Conservation (phyloP, 2,888 invertebrate genomes). For the Marronus borbonicus region DNA sequence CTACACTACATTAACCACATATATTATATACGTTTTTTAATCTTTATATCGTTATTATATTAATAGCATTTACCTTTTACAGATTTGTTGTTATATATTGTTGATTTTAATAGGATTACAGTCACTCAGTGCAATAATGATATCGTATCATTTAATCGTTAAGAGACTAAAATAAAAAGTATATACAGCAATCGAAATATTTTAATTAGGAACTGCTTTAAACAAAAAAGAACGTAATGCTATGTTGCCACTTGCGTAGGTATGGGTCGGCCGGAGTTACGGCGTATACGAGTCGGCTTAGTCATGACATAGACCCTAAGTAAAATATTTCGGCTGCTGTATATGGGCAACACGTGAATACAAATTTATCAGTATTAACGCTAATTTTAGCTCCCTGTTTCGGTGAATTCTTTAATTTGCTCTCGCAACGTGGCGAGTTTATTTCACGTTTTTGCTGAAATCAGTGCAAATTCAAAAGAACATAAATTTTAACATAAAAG, state of each 20-base stretch:
- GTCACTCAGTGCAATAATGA: conserved; percentile 28
- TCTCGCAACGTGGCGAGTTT: background rate
- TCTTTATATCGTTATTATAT: conserved; percentile 30
- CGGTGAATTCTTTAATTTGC: background rate
- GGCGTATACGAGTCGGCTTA: too few relatives aligned
- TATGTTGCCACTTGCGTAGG: too few relatives aligned
- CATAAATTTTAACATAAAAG: conserved; percentile 16
- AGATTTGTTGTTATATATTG: conserved; percentile 41
- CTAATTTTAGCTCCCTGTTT: background rate
- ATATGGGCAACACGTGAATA: background rate
- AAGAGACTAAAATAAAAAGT: background rate
- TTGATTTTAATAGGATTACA: conserved; percentile 24
- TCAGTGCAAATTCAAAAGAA: conserved; percentile 23
- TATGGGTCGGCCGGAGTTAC: too few relatives aligned
- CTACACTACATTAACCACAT: conserved; percentile 3
- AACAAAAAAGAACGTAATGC: too few relatives aligned
- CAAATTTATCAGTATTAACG: conserved; percentile 17
- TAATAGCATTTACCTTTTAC: background rate
- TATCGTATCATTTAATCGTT: conserved; percentile 7
- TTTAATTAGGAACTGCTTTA: too few relatives aligned
- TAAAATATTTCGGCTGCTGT: too few relatives aligned
- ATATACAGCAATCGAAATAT: too few relatives aligned
- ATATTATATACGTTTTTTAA: conserved; percentile 15
- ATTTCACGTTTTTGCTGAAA: conserved; percentile 45
- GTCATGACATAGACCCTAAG: too few relatives aligned